phyloP scores from a whole-genome alignment of 2,797 vertebrate species.

The Gallinago nigripennis region DNA sequence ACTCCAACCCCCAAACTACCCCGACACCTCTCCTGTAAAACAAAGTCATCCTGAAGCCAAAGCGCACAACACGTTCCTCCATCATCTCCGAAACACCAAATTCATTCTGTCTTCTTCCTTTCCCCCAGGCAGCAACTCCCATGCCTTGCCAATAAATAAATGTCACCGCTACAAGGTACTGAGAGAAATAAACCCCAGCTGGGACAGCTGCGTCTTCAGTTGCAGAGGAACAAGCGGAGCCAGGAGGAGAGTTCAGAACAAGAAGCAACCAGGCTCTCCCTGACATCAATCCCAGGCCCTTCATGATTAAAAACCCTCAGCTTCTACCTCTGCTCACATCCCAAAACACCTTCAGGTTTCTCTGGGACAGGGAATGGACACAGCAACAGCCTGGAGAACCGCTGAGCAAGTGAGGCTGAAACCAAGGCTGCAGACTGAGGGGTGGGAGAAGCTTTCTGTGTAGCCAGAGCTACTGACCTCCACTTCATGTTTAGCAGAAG shows the following conservation, averaged over 20 bases:
- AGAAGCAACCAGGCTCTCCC: background rate
- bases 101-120: background rate
- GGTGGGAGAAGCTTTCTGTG: background rate
- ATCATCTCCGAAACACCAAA: background rate
- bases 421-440: background rate
- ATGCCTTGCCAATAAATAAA: background rate
- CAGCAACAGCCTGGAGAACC: background rate
- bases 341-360: background rate
- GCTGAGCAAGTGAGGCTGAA: background rate
- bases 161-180: background rate
- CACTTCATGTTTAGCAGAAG: background rate
- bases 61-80: accelerated
- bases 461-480: background rate
- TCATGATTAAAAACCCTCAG: background rate
- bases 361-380: background rate
- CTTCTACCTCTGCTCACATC: background rate
- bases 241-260: background rate
- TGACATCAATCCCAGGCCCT: background rate
- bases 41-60: background rate
- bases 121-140: background rate
- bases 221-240: background rate
- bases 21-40: background rate
- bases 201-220: background rate
- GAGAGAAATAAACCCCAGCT: background rate
- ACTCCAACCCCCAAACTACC: background rate